phyloP scores from a whole-genome alignment of 2,888 invertebrate genomes.

The Thymelicus lineola region DNA sequence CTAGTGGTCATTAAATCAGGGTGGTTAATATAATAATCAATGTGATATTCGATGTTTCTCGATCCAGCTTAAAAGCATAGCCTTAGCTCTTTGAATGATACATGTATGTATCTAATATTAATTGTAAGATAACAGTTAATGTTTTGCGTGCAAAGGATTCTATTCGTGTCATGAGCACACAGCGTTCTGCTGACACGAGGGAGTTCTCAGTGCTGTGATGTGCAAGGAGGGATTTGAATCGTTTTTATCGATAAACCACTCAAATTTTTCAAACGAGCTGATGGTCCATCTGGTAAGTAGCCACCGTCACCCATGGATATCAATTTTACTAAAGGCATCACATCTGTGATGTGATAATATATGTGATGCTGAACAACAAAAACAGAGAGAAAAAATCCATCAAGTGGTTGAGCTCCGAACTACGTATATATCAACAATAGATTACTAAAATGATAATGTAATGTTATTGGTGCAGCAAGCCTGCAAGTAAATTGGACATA shows the following conservation, averaged over 20 bases:
- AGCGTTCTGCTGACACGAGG: neutral
- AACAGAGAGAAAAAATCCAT: neutral
- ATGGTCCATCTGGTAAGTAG: too few relatives aligned
- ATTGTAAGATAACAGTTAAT: neutral
- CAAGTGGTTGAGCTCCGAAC: neutral
- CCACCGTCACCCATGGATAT: too few relatives aligned
- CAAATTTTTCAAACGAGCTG: too few relatives aligned
- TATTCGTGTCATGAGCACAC: neutral
- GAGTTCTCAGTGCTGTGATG: neutral
- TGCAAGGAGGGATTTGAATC: neutral
- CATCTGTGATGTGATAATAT: too few relatives aligned
- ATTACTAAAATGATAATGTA: neutral
- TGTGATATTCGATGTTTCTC: too few relatives aligned
- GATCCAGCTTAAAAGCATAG: too few relatives aligned
- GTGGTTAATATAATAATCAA: too few relatives aligned
- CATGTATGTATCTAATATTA: neutral
- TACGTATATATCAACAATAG: neutral
- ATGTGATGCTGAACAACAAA: too few relatives aligned
- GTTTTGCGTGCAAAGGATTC: conserved; percentile 1
- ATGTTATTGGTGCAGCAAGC: neutral
- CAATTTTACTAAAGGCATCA: too few relatives aligned
- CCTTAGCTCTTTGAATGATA: too few relatives aligned
- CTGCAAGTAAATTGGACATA: conserved; percentile 5
- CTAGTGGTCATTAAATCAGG: too few relatives aligned
- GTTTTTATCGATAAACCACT: neutral